Conservation (phyloP, 1,140 invertebrate species). For the Drosophila kurseongensis region DNA sequence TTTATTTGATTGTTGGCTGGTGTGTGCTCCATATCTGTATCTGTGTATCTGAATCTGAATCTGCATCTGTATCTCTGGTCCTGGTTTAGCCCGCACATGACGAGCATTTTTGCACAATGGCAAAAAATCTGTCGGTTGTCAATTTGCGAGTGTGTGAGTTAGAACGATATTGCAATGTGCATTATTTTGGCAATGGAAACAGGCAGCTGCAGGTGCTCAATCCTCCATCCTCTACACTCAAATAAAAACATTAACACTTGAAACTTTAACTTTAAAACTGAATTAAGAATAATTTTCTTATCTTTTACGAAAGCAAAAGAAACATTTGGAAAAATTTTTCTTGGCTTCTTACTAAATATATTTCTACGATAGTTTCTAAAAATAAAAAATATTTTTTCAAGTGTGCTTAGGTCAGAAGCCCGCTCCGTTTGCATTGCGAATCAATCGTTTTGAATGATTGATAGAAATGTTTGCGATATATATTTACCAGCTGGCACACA, state of each 20-base stretch:
- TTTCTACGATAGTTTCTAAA: too few relatives aligned
- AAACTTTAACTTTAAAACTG: too few relatives aligned
- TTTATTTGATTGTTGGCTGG: conserved; percentile 54
- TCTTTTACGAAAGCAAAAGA: too few relatives aligned
- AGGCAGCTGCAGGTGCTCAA: conserved; percentile 36
- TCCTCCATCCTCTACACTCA: not conserved
- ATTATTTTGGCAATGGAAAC: conserved; percentile 61
- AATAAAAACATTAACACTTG: too few relatives aligned
- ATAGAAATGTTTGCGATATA: conserved; percentile 79
- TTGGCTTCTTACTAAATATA: too few relatives aligned
- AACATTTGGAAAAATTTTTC: too few relatives aligned
- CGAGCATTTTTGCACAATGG: conserved; percentile 62
- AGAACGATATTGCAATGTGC: conserved; percentile 61
- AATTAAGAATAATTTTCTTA: too few relatives aligned
- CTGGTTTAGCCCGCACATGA: conserved; percentile 62
- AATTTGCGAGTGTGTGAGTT: conserved; percentile 45
- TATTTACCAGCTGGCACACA: conserved; percentile 68
- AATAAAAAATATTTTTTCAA: not conserved
- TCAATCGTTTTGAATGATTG: conserved; percentile 81
- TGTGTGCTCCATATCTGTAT: conserved; percentile 29
- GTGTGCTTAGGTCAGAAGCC: conserved; percentile 11
- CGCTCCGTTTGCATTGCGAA: conserved; percentile 71
- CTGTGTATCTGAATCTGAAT: conserved; percentile 27
- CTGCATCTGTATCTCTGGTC: conserved; percentile 45
- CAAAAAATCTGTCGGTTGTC: conserved; percentile 71